phyloP scores from a whole-genome alignment of 2,113 vertebrate genomes.

The Chlamydotis undulata region DNA sequence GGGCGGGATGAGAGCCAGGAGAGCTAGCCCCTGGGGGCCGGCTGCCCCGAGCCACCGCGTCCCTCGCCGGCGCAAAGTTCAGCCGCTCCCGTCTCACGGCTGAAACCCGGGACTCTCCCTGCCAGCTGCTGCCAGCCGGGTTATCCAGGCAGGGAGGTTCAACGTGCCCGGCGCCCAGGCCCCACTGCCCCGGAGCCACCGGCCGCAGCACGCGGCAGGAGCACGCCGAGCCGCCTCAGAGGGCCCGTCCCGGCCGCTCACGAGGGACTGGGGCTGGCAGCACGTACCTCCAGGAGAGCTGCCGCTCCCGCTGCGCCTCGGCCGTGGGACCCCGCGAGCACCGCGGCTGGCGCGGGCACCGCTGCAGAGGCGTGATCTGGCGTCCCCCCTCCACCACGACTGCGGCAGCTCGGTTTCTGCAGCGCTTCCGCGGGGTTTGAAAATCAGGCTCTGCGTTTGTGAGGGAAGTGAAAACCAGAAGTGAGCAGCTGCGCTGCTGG shows the following conservation, averaged over 20 bases:
- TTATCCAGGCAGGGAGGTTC: neutral
- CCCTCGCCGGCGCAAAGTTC: neutral
- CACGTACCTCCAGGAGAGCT: neutral
- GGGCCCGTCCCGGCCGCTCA: accelerated
- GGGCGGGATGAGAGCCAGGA: neutral
- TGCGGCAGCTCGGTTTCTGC: neutral
- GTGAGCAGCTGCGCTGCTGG: neutral
- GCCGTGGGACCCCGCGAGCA: accelerated
- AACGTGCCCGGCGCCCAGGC: neutral
- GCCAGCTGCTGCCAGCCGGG: neutral
- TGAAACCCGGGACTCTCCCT: neutral
- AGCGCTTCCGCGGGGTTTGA: neutral
- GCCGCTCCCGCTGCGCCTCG: accelerated
- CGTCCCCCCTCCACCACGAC: neutral
- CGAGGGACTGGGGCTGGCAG: accelerated
- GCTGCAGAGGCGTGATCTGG: neutral
- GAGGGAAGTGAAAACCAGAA: neutral
- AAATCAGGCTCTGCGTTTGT: neutral
- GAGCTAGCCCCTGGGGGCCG: no score
- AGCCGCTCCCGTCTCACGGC: neutral
- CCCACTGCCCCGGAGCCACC: accelerated
- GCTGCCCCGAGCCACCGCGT: neutral
- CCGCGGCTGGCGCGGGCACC: neutral
- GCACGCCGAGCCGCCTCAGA: accelerated
- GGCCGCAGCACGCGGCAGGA: accelerated